phyloP scores from a whole-genome alignment of 2,888 invertebrate genomes.

The Pachymerium ferrugineum region DNA sequence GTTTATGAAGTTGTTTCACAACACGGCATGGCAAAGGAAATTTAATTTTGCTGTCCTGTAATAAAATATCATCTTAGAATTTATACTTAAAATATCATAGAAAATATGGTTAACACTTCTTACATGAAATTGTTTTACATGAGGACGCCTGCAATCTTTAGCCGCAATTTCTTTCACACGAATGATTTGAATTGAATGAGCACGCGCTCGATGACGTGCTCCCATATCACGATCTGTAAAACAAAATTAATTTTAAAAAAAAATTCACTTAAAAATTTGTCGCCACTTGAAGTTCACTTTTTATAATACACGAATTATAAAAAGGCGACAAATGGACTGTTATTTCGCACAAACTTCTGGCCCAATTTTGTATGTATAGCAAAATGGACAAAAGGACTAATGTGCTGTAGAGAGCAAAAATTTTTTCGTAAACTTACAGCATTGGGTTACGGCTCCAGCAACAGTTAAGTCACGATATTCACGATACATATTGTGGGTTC shows the following conservation, averaged over 20 bases:
- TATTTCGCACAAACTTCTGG: not conserved
- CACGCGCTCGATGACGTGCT: constrained; percentile 94
- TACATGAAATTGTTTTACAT: constrained; percentile 96
- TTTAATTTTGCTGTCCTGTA: constrained; percentile 73
- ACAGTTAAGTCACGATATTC: constrained; percentile 97
- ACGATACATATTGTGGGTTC: constrained; percentile 99
- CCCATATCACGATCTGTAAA: constrained; percentile 84
- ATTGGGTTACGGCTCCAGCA: constrained; percentile 94
- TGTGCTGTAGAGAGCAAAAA: not conserved
- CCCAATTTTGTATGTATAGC: not conserved
- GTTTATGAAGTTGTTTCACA: constrained; percentile 50
- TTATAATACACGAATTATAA: not conserved
- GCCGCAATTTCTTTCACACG: constrained; percentile 90
- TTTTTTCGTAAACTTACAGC: constrained; percentile 55
- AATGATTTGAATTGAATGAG: constrained; percentile 96
- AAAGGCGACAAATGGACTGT: constrained; percentile 36
- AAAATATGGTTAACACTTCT: constrained; percentile 37
- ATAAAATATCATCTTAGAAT: constrained; percentile 3
- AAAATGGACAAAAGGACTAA: not conserved
- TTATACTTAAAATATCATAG: not conserved
- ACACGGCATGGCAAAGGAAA: constrained; percentile 82
- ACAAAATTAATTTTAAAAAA: not conserved
- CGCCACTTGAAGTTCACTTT: constrained; percentile 30
- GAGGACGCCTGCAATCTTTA: constrained; percentile 80
- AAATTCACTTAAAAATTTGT: not conserved